Evolutionary conservation across 2,113 vertebrate species (phyloP).

Genomic region (Vulpes vulpes): DNA sequence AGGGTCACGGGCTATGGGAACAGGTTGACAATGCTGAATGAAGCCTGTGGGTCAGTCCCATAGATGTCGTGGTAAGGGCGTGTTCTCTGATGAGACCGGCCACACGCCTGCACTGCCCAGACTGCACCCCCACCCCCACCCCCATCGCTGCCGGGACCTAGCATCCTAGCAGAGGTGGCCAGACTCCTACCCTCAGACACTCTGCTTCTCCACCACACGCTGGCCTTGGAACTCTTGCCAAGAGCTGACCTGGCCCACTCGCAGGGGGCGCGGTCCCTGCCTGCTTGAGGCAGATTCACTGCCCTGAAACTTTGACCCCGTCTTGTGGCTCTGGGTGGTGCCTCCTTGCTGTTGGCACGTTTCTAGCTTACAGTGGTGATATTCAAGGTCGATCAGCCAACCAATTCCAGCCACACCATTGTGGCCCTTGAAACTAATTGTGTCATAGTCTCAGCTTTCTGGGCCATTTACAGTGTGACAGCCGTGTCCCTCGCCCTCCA

Average conservation of each 20-base stretch:
- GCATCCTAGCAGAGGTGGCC: background rate
- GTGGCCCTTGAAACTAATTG: background rate
- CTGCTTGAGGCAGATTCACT: background rate
- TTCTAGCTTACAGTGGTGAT: background rate
- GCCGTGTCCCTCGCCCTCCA: background rate
- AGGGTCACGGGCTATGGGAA: background rate
- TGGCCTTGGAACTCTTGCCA: background rate
- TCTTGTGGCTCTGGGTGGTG: background rate
- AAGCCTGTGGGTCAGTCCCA: background rate
- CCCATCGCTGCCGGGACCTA: background rate
- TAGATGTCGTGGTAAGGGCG: background rate
- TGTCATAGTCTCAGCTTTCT: background rate
- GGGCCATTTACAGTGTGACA: background rate
- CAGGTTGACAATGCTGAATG: background rate
- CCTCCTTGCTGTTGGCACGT: background rate
- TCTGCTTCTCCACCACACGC: background rate
- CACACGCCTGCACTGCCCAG: background rate
- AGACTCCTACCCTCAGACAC: background rate
- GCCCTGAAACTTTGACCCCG: rapidly evolving
- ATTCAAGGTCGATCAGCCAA: background rate
- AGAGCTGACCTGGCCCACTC: background rate
- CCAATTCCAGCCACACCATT: background rate
- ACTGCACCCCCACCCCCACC: too few species aligned
- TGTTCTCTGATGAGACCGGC: background rate
- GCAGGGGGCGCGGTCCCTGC: rapidly evolving